Conservation (phyloP, 2,113 vertebrate species). For the Siniperca chuatsi region DNA sequence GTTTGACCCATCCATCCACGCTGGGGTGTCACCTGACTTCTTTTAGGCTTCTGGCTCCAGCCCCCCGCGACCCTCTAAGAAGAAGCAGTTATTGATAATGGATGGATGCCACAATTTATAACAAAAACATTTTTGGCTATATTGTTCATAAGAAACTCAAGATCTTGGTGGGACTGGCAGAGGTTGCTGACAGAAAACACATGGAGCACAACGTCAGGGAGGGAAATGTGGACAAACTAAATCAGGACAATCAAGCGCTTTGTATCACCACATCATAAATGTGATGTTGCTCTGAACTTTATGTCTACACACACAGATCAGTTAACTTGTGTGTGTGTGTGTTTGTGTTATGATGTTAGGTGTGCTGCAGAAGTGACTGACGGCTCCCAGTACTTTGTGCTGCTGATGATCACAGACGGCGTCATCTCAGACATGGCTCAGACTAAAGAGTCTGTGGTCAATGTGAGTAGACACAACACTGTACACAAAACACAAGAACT, state of each 20-base stretch:
- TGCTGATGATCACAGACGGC: conserved; percentile 93
- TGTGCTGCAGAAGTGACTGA: conserved; percentile 88
- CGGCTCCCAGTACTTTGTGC: conserved; percentile 94
- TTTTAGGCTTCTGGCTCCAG: too few species aligned
- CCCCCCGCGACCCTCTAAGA: too few species aligned
- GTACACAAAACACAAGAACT: neutral
- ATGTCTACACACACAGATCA: neutral
- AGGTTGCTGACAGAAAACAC: too few species aligned
- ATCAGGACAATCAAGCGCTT: neutral
- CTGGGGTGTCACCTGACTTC: too few species aligned
- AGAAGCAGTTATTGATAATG: too few species aligned
- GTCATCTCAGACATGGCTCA: conserved; percentile 95
- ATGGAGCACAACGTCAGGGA: too few species aligned
- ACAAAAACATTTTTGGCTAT: too few species aligned
- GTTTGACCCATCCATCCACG: too few species aligned
- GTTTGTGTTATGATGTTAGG: conserved; percentile 69
- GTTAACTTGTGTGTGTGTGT: conserved; percentile 21
- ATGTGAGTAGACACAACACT: conserved; percentile 80
- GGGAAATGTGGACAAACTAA: too few species aligned
- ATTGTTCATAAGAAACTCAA: too few species aligned
- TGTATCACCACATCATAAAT: neutral
- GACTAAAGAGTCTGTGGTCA: conserved; percentile 94
- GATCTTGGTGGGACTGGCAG: too few species aligned
- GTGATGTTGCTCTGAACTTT: neutral
- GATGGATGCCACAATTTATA: too few species aligned